Evolutionary conservation across 2,888 invertebrate species (phyloP).

Genomic region (Pristionchus entomophagus): DNA sequence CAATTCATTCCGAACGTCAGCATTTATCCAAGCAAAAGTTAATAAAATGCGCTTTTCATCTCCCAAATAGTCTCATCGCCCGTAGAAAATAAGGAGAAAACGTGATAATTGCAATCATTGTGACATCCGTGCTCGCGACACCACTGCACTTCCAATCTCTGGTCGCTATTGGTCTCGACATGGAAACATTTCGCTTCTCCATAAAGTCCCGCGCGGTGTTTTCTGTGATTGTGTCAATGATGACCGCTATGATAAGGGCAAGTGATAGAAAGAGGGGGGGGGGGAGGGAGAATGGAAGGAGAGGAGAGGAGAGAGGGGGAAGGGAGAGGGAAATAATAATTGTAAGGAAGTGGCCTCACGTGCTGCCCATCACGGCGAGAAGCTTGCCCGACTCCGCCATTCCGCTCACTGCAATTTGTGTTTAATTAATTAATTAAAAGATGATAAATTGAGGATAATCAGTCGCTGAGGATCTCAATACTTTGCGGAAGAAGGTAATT

Average conservation of each 20-base stretch:
- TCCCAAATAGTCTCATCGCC: too few species aligned
- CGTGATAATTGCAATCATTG: too few species aligned
- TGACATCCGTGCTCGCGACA: neutral
- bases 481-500: too few species aligned
- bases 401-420: slow-evolving; percentile 60
- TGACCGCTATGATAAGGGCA: slow-evolving; percentile 11
- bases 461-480: too few species aligned
- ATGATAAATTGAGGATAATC: neutral
- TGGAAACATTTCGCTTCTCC: too few species aligned
- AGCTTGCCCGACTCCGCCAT: slow-evolving; percentile 63
- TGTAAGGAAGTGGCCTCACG: slow-evolving; percentile 46
- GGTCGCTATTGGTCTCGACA: too few species aligned
- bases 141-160: too few species aligned
- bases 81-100: too few species aligned
- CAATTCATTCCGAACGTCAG: too few species aligned
- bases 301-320: neutral
- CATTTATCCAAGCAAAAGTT: too few species aligned
- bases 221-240: neutral
- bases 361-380: slow-evolving; percentile 64
- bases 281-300: neutral
- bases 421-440: neutral
- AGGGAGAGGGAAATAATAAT: neutral
- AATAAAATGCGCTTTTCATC: too few species aligned
- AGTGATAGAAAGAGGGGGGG: neutral
- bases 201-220: too few species aligned